These are phyloP conservation scores for Echiichthys vipera DNA, from an alignment of 2,797 vertebrate species.

Conservation along the genomic window DNA sequence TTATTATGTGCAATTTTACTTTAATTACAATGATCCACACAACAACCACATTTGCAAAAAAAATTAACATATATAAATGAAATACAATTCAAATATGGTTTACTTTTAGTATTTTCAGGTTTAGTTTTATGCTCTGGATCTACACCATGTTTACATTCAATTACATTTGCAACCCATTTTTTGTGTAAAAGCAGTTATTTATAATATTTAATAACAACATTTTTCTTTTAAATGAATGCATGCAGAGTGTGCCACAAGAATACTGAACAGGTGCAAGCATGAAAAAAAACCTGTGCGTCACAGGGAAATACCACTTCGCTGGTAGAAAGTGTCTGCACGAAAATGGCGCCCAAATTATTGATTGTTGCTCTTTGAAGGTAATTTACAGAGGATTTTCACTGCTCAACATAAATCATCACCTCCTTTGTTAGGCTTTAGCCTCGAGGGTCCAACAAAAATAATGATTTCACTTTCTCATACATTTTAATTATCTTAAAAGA, in stretches of 20 bases:
- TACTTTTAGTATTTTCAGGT: not conserved
- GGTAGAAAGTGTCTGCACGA: not conserved
- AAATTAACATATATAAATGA: not conserved
- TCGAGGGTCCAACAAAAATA: conserved; percentile 67
- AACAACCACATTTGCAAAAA: not conserved
- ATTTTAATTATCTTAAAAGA: conserved; percentile 72
- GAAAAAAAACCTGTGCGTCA: not conserved
- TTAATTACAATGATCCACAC: not conserved
- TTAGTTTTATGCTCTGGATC: not conserved
- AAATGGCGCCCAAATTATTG: conserved; percentile 44
- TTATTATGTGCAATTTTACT: not conserved
- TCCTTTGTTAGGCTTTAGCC: conserved; percentile 51
- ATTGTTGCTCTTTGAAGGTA: conserved; percentile 61
- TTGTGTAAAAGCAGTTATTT: not conserved
- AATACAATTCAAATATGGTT: not conserved
- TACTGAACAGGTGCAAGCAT: not conserved
- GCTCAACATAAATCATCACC: conserved; percentile 59
- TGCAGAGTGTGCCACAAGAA: not conserved
- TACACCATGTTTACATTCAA: not conserved
- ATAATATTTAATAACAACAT: not conserved
- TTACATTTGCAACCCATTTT: not conserved
- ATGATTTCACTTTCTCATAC: conserved; percentile 65
- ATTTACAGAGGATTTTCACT: conserved; percentile 41
- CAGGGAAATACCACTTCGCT: not conserved
- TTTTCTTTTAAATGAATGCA: not conserved